Evolutionary conservation across 2,888 invertebrate species (phyloP).

Genomic region (Sceliomorpha sp.): DNA sequence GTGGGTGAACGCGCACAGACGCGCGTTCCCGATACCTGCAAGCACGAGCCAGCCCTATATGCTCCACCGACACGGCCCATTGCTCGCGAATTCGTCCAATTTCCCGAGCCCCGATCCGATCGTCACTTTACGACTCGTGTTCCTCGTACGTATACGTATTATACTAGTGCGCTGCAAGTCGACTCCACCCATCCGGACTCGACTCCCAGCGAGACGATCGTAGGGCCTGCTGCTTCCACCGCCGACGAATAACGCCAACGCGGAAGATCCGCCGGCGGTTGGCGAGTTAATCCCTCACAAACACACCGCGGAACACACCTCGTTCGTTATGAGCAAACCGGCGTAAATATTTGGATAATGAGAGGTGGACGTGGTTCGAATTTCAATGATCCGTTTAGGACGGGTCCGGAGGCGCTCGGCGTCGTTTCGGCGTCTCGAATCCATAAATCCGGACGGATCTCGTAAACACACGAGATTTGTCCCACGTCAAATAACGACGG

Average conservation of each 20-base stretch:
- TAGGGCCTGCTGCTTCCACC: constrained; percentile 24
- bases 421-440: too few species aligned
- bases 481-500: constrained; percentile 24
- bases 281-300: constrained; percentile 10
- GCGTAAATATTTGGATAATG: too few species aligned
- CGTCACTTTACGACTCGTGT: constrained; percentile 79
- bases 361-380: too few species aligned
- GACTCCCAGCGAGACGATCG: constrained; percentile 37
- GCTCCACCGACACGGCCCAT: constrained; percentile 78
- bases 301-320: too few species aligned
- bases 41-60: constrained; percentile 58
- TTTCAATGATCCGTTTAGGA: too few species aligned
- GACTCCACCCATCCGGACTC: constrained; percentile 56
- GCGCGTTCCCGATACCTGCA: constrained; percentile 47
- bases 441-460: too few species aligned
- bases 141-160: constrained; percentile 59
- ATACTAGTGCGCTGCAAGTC: constrained; percentile 49
- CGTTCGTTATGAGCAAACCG: too few species aligned
- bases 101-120: constrained; percentile 78
- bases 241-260: constrained; percentile 32
- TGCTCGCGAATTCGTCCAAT: constrained; percentile 79
- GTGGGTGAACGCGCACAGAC: constrained; percentile 30
- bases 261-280: constrained; percentile 17
- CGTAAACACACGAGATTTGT: constrained; percentile 6
- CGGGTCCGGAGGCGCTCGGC: too few species aligned